Base-by-base conservation (phyloP, 2,113 vertebrate species). In the Thermophis baileyi region DNA sequence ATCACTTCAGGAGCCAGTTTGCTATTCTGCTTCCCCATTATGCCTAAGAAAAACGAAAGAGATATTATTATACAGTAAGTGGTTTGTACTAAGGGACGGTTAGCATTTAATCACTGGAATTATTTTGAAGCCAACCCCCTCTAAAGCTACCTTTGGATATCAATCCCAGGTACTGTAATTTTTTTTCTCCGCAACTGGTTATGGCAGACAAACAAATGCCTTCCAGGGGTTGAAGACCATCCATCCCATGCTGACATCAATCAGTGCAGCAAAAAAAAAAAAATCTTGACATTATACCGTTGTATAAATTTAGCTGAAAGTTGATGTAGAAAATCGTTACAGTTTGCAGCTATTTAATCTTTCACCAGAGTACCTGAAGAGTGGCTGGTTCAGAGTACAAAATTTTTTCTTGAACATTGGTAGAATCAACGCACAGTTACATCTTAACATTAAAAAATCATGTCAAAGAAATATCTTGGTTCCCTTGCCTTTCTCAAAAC, bases 11-110 rank as follows among this genome's bases (percentile, higher is more conserved):
- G 99, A 96, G 99, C 99, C 97, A 99, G 98, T 96, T 99, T 99
- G 98, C 99, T 99, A 96, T 99, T 99, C 96, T 99, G 99, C 97
- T 99, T 99, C 97, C 99, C 99, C 99, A 99, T 99, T 97, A 90
- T 99, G 98, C 98, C 98, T 99, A 95, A 63, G 97, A 96, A 93
- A 96, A 47, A 96, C 63, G 97, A 93, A 96, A 22, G 87, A 0
- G 85, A 95, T 10, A 91, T 40, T 60, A 49, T 87, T n/a, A 60
- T 63, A 47, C 4, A 4, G 47, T 47, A 55, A 93, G 47, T n/a
- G 57, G 18, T 24, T 35, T 5, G 16, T 24, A 24, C n/a, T 14
- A 25, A 60, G n/a, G 20, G 9, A 63, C 44, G 87, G 35, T 46
- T 81, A 46, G 86, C 51, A 87, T 51, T 27, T 57, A 50, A 49